Conservation (phyloP, 2,113 vertebrate genomes). For the Danio rerio region DNA sequence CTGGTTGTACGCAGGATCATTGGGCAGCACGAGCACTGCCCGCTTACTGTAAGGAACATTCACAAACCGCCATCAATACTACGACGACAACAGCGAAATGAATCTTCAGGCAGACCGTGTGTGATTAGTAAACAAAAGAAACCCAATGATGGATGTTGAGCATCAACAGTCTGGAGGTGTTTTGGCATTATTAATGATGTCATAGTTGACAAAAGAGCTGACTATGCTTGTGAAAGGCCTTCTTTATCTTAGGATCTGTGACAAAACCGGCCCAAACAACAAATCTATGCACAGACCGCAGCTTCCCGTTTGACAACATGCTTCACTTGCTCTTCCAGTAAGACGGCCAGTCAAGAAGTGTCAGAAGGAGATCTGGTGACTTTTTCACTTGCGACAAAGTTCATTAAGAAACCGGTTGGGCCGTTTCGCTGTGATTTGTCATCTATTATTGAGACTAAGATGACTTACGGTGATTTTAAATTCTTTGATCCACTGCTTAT, state of each 20-base stretch:
- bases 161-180: conserved; percentile 14
- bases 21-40: conserved; percentile 95
- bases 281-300: conserved; percentile 70
- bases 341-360: conserved; percentile 50
- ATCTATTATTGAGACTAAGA: background rate
- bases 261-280: conserved; percentile 64
- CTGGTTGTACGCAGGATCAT: conserved; percentile 89
- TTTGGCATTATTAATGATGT: conserved; percentile 18
- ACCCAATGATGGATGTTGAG: conserved; percentile 1
- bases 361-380: conserved; percentile 21
- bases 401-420: conserved; percentile 45
- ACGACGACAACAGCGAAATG: background rate
- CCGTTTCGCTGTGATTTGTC: background rate
- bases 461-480: background rate
- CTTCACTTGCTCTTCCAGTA: conserved; percentile 75
- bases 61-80: background rate
- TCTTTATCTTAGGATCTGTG: conserved; percentile 34
- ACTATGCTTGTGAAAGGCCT: conserved; percentile 25
- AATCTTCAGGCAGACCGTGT: background rate
- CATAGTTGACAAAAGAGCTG: conserved; percentile 26
- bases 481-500: background rate
- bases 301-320: conserved; percentile 65
- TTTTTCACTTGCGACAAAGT: conserved; percentile 46
- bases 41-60: conserved; percentile 83
- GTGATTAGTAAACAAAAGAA: background rate